These are phyloP conservation scores for Sinocyclocheilus rhinocerous DNA, from an alignment of 2,113 vertebrate species.

Conservation along the genomic window DNA sequence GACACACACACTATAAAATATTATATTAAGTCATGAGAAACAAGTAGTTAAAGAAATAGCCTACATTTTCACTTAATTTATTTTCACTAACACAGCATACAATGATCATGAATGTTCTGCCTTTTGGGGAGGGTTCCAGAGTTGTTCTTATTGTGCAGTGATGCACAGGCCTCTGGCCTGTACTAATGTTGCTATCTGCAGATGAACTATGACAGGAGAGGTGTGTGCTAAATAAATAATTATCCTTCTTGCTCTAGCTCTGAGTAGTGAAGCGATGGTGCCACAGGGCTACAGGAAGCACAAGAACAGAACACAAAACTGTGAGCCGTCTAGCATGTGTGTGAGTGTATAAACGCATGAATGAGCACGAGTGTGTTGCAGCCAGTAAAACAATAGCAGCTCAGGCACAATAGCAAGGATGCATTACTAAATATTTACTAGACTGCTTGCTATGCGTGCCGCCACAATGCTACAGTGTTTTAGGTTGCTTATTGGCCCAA, in stretches of 20 bases:
- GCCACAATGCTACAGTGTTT: not conserved
- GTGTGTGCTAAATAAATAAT: conserved; percentile 67
- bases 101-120: not conserved
- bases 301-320: conserved; percentile 14
- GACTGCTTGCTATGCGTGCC: not conserved
- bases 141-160: not conserved
- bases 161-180: conserved; percentile 8
- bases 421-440: not conserved
- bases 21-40: not conserved
- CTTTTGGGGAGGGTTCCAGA: not conserved
- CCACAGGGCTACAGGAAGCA: conserved; percentile 45
- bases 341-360: not conserved
- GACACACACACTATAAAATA: not conserved
- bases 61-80: not conserved
- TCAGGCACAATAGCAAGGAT: not conserved
- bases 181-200: conserved; percentile 43
- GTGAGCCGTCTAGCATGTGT: not conserved
- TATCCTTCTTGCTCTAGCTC: conserved; percentile 42
- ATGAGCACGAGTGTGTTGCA: not conserved
- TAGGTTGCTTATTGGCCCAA: not conserved
- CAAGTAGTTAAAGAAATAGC: not conserved
- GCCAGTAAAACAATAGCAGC: not conserved
- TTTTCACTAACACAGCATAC: not conserved
- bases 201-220: conserved; percentile 55
- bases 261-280: not conserved